These are phyloP conservation scores for Orgyia antiqua DNA, from an alignment of 2,888 invertebrate genomes.

Conservation along the genomic window DNA sequence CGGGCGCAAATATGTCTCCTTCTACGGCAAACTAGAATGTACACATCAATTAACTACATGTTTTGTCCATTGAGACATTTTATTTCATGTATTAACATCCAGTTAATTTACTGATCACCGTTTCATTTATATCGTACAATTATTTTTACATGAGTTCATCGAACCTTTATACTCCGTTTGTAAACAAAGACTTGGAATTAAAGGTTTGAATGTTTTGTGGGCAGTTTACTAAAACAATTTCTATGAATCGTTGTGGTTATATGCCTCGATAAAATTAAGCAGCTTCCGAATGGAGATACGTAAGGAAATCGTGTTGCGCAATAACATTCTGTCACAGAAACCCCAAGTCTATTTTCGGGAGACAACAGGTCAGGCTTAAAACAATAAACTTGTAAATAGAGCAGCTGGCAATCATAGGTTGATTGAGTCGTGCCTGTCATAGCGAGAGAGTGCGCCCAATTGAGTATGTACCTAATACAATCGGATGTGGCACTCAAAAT, in stretches of 20 bases:
- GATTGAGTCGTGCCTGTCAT: conserved; percentile 34
- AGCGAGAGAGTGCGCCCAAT: conserved; percentile 43
- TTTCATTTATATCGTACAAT: conserved; percentile 35
- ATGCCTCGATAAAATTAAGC: conserved; percentile 24
- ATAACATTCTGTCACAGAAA: conserved; percentile 29
- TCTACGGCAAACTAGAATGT: conserved; percentile 66
- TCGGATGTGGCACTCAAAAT: conserved; percentile 48
- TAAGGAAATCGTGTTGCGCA: conserved; percentile 47
- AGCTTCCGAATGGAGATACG: conserved; percentile 16
- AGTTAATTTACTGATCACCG: conserved; percentile 35
- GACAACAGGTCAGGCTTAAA: conserved; percentile 47
- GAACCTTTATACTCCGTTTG: conserved; percentile 51
- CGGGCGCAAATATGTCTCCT: conserved; percentile 59
- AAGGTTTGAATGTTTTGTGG: conserved; percentile 40
- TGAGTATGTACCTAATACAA: conserved; percentile 47
- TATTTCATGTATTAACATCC: conserved; percentile 50
- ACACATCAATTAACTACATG: conserved; percentile 52
- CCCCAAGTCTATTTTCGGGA: conserved; percentile 38
- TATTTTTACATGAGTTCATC: conserved; percentile 45
- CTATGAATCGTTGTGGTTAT: conserved; percentile 13
- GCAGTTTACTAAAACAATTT: conserved; percentile 37
- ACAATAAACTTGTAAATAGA: conserved; percentile 55
- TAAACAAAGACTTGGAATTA: conserved; percentile 49
- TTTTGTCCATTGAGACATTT: conserved; percentile 51
- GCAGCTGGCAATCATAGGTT: conserved; percentile 43